Percentiles rank a stretch among this genome's conserved stretches.
phyloP scores from a whole-genome alignment of 2,113 vertebrate genomes.

The Actinemys pallida region DNA sequence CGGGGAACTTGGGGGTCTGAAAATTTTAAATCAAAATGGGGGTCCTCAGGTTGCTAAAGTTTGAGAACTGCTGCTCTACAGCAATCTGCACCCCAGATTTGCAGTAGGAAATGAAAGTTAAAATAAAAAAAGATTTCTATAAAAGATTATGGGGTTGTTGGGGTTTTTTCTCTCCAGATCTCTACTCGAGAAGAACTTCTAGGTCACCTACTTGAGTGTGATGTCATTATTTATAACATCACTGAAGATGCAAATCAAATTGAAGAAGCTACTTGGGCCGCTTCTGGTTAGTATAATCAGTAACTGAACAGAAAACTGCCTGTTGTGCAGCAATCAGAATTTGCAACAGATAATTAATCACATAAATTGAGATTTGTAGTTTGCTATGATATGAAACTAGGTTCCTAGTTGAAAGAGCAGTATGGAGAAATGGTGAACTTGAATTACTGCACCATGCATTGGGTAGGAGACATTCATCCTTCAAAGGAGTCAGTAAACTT shows the following conservation, averaged over 20 bases:
- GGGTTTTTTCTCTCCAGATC: constrained; percentile 19
- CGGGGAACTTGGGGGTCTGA: too few species aligned
- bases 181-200: constrained; percentile 79
- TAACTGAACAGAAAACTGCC: not conserved
- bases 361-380: not conserved
- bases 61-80: not conserved
- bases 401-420: not conserved
- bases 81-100: not conserved
- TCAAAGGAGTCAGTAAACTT: not conserved
- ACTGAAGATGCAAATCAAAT: constrained; percentile 82
- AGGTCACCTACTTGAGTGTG: constrained; percentile 84
- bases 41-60: too few species aligned
- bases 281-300: constrained; percentile 82
- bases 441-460: not conserved
- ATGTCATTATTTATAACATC: constrained; percentile 91
- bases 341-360: not conserved
- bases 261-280: constrained; percentile 91
- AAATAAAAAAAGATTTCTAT: not conserved
- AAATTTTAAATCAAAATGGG: too few species aligned
- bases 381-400: not conserved
- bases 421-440: not conserved
- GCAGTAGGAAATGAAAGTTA: not conserved
- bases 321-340: not conserved
- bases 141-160: not conserved
- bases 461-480: not conserved